These are phyloP conservation scores for Agrypnus murinus DNA, from an alignment of 2,888 invertebrate species.

Conservation along the genomic window DNA sequence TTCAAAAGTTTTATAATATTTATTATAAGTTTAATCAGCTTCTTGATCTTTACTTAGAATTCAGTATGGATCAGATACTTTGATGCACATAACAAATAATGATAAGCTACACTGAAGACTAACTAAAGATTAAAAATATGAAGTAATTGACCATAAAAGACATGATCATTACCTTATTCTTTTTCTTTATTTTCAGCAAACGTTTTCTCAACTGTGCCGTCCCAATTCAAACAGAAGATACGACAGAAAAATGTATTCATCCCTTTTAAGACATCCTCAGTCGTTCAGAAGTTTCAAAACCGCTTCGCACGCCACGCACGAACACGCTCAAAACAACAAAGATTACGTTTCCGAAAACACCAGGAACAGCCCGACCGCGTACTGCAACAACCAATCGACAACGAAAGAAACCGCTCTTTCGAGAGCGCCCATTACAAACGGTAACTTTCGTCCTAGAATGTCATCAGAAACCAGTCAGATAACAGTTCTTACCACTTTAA, in stretches of 20 bases:
- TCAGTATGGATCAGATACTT: no score
- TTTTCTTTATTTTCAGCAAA: conserved; percentile 65
- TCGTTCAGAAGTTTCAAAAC: conserved; percentile 52
- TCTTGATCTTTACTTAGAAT: no score
- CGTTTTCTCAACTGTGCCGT: conserved; percentile 69
- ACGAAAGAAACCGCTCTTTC: conserved; percentile 36
- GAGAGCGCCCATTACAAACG: conserved; percentile 6
- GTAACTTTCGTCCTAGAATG: conserved; percentile 57
- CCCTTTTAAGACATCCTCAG: conserved; percentile 56
- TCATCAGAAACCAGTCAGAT: conserved; percentile 65
- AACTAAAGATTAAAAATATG: no score
- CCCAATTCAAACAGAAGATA: conserved; percentile 58
- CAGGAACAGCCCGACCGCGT: neutral
- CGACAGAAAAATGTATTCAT: conserved; percentile 53
- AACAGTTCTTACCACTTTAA: conserved; percentile 64
- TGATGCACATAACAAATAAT: no score
- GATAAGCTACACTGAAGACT: no score
- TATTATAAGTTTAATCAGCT: no score
- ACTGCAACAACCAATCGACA: neutral
- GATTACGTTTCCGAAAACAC: neutral
- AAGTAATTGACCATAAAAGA: no score
- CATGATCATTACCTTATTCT: no score
- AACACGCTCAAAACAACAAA: conserved; percentile 13
- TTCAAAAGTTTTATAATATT: no score
- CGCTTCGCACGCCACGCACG: conserved; percentile 38